These are phyloP conservation scores for Parauchenoglanis ngamensis DNA, from an alignment of 2,797 vertebrate species.

Conservation along the genomic window DNA sequence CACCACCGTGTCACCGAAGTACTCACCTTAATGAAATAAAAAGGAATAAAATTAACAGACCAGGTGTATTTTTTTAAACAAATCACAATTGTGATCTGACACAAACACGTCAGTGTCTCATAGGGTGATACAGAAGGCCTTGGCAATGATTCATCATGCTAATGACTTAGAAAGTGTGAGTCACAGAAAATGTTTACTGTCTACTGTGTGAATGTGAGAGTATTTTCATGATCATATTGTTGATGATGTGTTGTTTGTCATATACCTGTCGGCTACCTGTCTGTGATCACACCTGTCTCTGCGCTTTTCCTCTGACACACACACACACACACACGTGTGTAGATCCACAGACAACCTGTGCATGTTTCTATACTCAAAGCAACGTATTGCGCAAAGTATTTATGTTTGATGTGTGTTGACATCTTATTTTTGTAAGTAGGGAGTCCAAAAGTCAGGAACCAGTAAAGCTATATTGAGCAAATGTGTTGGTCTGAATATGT, in stretches of 20 bases:
- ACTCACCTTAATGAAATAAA: background rate
- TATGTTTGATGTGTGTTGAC: background rate
- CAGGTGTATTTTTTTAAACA: background rate
- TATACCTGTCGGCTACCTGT: conserved; percentile 20
- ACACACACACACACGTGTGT: background rate
- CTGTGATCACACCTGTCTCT: conserved; percentile 22
- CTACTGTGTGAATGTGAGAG: background rate
- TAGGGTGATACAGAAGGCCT: background rate
- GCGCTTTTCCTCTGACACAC: background rate
- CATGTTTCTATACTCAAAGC: conserved; percentile 8
- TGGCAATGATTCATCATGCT: background rate
- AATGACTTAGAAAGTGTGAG: background rate
- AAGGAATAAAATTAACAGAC: background rate
- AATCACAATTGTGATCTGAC: background rate
- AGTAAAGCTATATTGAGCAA: background rate
- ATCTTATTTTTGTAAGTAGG: background rate
- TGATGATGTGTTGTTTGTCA: conserved; percentile 21
- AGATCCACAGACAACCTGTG: background rate
- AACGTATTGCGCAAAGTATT: background rate
- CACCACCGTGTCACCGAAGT: background rate
- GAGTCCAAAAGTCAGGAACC: background rate
- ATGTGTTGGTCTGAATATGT: background rate
- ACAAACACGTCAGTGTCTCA: background rate
- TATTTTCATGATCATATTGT: background rate
- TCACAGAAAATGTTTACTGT: background rate